Evolutionary conservation across 2,888 invertebrate species (phyloP), one percentile per base, ranked within the genome.

Genomic region (Troides helena): DNA sequence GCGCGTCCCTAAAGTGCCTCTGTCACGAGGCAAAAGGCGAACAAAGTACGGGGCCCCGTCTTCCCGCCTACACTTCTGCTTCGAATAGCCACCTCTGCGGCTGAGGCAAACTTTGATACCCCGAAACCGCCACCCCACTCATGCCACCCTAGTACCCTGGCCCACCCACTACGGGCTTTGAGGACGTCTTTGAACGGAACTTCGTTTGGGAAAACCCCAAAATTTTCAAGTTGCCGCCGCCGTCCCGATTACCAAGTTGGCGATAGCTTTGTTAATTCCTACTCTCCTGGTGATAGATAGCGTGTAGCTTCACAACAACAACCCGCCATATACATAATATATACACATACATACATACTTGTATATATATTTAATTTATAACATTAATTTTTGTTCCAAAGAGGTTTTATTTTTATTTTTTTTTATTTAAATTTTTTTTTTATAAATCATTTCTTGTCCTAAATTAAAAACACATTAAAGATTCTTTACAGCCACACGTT

Each of bases 121-220:
- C 81, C 79, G 79, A 79, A 81, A 87, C 88, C 87, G 87, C 87
- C 84, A 83, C 87, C 88, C 86, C 39, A 82, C 81, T 80, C 80
- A 78, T 82, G 80, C 87, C 88, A 80, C 89, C 89, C 87, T 84
- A 82, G 88, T 87, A 86, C 85, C 84, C 84, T 77, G 80, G 80
- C 82, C 87, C 87, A 86, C 89, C 90, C 88, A 84, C 86, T 83
- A 76, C 85, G 87, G 85, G 89, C 90, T 90, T 90, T 88, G 87
- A 90, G 91, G 90, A 89, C 90, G 90, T 90, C 91, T 91, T 92
- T 92, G 89, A 90, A 84, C 83, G 82, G 82, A 91, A 92, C 86
- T 91, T 90, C 85, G 85, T 85, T 83, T 84, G 87, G 86, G 89
- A 89, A 89, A 90, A 90, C 89, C 92, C 65, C 92, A 88, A 87